These are phyloP conservation scores for Natrix natrix DNA, from an alignment of 2,797 vertebrate species.

Conservation along the genomic window DNA sequence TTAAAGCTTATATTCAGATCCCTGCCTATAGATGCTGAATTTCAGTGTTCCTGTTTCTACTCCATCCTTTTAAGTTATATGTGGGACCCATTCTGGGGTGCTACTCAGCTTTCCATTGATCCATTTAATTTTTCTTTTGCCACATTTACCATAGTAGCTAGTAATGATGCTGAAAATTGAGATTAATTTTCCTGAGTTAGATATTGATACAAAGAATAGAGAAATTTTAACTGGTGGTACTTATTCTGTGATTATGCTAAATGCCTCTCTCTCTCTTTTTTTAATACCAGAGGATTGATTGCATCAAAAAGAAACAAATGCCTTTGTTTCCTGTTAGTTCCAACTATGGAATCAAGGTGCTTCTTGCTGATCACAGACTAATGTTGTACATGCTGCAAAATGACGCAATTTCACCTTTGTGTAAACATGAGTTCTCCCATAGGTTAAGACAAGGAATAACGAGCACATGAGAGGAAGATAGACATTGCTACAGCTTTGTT, in stretches of 20 bases:
- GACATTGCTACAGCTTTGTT: constrained; percentile 58
- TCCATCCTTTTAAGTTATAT: background rate
- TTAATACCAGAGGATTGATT: background rate
- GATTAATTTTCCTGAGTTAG: background rate
- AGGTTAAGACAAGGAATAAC: background rate
- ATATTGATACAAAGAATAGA: background rate
- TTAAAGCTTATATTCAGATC: background rate
- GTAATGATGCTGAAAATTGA: background rate
- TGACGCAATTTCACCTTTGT: background rate
- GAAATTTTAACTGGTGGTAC: background rate
- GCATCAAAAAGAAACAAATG: background rate
- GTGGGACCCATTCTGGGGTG: background rate
- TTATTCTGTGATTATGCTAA: background rate
- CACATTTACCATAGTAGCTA: background rate
- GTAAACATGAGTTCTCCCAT: background rate
- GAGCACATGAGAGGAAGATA: constrained; percentile 53
- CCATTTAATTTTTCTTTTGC: background rate
- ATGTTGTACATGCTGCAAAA: background rate
- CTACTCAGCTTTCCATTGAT: background rate
- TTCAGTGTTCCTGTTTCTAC: background rate
- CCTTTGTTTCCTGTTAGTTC: background rate
- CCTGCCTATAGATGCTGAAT: background rate
- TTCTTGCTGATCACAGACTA: constrained; percentile 37
- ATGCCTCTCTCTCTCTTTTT: background rate
- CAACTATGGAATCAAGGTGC: constrained; percentile 35